Percentiles rank a stretch among this genome's conserved stretches.
phyloP scores from a whole-genome alignment of 2,113 vertebrate genomes.

The Ophthalmolycus amberensis region DNA sequence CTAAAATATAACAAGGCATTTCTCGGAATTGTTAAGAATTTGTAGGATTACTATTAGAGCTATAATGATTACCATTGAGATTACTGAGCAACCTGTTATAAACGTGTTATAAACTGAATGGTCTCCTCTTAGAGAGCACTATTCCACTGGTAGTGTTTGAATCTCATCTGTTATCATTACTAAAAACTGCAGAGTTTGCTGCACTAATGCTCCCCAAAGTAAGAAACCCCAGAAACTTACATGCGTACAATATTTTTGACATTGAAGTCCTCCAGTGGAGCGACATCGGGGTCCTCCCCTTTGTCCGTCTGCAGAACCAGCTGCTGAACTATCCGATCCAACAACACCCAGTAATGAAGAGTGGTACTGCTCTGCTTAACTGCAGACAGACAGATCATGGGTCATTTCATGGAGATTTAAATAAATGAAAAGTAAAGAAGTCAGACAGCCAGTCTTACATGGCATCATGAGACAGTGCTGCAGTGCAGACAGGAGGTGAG shows the following conservation, averaged over 20 bases:
- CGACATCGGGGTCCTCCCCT: slow-evolving; percentile 91
- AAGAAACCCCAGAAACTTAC: slow-evolving; percentile 80
- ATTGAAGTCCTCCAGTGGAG: slow-evolving; percentile 93
- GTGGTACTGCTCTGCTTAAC: slow-evolving; percentile 88
- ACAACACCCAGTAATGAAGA: slow-evolving; percentile 92
- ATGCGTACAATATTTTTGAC: slow-evolving; percentile 94
- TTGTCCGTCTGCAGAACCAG: slow-evolving; percentile 93
- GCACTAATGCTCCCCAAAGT: neutral
- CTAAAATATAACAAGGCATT: neutral
- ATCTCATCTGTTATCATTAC: neutral
- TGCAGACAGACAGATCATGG: slow-evolving; percentile 54
- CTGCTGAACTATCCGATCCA: slow-evolving; percentile 94
- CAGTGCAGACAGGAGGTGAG: slow-evolving; percentile 91
- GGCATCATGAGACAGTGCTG: slow-evolving; percentile 96
- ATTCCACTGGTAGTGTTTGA: neutral
- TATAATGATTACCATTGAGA: neutral
- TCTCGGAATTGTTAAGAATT: neutral
- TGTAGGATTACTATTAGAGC: neutral
- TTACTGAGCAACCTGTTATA: neutral
- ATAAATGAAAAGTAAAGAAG: neutral
- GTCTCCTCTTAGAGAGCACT: neutral
- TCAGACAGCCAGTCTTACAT: slow-evolving; percentile 82
- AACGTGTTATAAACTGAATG: neutral
- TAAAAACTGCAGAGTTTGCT: neutral
- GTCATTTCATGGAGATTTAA: neutral